These are phyloP conservation scores for Otis tarda DNA, from an alignment of 2,113 vertebrate species.

Conservation along the genomic window DNA sequence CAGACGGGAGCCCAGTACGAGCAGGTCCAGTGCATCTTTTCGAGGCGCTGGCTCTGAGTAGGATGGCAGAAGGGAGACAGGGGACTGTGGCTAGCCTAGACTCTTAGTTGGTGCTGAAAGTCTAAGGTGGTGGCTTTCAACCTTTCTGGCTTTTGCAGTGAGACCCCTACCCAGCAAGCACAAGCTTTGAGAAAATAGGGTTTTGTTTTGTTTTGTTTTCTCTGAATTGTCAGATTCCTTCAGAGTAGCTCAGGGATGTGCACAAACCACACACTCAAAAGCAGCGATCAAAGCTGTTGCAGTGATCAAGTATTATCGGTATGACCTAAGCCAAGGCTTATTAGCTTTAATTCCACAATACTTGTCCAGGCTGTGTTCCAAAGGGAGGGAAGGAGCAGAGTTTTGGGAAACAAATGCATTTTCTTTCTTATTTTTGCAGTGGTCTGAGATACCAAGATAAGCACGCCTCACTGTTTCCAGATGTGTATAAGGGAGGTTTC, in stretches of 20 bases:
- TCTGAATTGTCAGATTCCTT: background rate
- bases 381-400: background rate
- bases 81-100: background rate
- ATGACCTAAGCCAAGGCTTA: background rate
- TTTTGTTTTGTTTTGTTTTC: background rate
- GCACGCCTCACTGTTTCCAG: background rate
- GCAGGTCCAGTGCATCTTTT: background rate
- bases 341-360: background rate
- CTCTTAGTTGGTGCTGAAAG: background rate
- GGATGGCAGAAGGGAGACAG: background rate
- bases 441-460: background rate
- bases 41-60: background rate
- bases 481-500: background rate
- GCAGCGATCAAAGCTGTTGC: background rate
- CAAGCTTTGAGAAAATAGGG: background rate
- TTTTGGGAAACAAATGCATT: background rate
- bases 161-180: background rate
- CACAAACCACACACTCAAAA: background rate
- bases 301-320: background rate
- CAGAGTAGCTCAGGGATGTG: background rate
- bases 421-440: background rate
- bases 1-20: background rate
- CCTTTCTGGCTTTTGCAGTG: background rate
- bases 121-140: background rate
- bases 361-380: background rate